Percentiles rank a stretch among this genome's conserved stretches.
Evolutionary conservation across 2,797 vertebrate species (phyloP).

Genomic region (Graptemys geographica): DNA sequence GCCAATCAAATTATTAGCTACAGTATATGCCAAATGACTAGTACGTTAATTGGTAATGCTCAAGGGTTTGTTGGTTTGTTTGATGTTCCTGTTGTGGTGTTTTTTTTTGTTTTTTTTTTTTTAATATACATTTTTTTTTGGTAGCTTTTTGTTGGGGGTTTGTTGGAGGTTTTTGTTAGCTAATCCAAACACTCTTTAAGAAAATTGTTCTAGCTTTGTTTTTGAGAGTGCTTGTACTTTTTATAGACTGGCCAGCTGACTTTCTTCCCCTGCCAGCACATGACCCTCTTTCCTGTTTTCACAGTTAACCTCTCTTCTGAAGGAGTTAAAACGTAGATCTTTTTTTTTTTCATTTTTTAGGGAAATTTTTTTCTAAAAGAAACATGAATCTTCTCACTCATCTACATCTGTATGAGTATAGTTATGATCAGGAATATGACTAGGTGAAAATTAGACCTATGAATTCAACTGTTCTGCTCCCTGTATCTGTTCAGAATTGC

Average conservation of each 20-base stretch:
- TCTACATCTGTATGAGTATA: neutral
- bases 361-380: neutral
- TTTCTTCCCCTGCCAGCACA: neutral
- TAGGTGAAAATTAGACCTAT: accelerated
- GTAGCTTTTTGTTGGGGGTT: neutral
- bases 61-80: neutral
- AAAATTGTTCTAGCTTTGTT: neutral
- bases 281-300: neutral
- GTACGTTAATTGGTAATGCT: neutral
- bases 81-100: neutral
- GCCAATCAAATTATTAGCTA: neutral
- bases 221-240: neutral
- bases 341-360: neutral
- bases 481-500: neutral
- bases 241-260: neutral
- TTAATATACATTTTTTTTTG: neutral
- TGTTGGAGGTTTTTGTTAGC: no score
- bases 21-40: neutral
- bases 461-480: neutral
- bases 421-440: accelerated
- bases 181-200: neutral
- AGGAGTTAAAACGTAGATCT: neutral
- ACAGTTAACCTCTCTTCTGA: neutral
- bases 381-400: no score
- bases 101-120: neutral